Evolutionary conservation across 2,888 invertebrate species (phyloP), one percentile per base, ranked within the genome.

Genomic region (Agonopterix heracliana): DNA sequence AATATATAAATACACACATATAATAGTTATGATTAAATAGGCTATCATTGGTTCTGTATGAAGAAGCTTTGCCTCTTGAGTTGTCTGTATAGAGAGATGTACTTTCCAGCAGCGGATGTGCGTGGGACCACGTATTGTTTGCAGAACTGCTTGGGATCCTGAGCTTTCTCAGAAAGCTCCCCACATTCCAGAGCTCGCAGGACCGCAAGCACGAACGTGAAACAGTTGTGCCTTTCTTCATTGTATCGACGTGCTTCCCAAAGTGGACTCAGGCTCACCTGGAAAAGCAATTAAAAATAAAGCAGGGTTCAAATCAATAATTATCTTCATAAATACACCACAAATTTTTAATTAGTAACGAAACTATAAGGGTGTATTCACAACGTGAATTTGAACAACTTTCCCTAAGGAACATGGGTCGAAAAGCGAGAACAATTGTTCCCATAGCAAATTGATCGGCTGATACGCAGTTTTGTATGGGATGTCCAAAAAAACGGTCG

Each of bases 131-230:
- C 94, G 78, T 94, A 94, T 66, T 92, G 91, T 74, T 94, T 92
- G 71, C 96, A 96, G 80, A 96, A 94, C 26, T 89, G 82, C 51
- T 93, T 94, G 57, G 93, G 89, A 50, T 87, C 92, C 9, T 83
- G 81, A 12, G 94, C 93, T 45, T 92, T 92, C 60, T 91, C 90
- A 47, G 93, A 93, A 41, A 95, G 85, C 59, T 91, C 91, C 7
- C 92, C 92, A 66, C 94, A 93, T 59, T 92, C 91, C 11, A 97
- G 89, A 41, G 91, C 90, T 65, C 92, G 90, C 49, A 97, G 79
- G 78, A 96, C 96, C 36, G 93, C 91, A 52, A 96, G 84, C 9
- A 96, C 95, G 81, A 97, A 97, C 43, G 93, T 93, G 68, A 96
- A 96, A 74, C 97, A 97, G 77, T 97, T 97, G 80, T 94, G 92